Evolutionary conservation across 2,797 vertebrate species (phyloP), one percentile per base, ranked within the genome.

Genomic region (Platalea minor): DNA sequence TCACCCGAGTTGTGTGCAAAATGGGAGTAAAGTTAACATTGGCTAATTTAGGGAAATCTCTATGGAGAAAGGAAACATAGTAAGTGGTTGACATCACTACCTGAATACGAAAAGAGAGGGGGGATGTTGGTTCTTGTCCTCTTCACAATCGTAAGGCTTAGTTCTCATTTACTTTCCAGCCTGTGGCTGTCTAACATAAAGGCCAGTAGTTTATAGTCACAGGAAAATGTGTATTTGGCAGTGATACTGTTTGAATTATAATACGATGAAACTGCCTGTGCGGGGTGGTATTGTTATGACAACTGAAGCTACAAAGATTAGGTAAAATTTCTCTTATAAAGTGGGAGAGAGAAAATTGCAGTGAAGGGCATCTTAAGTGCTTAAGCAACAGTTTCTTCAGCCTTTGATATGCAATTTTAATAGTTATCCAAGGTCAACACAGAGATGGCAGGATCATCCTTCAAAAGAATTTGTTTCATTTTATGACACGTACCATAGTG

Each of bases 241-340:
- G 39, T n/a, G 46, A 78, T 54, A 77, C 31, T 89, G 67, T 92
- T 94, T 96, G 86, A 95, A 89, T 78, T 94, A 51, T 17, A 84
- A 60, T 33, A 74, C 0, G 7, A 72, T 68, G 60, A 85, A 93
- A 51, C 68, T 91, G 72, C 78, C 68, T 82, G 64, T 91, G 87
- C 87, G 57, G 60, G 78, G 67, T 53, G 59, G 73, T 93, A 95
- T 96, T 97, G 94, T 97, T 97, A 96, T 96, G 96, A 96, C 77
- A 96, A 85, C 33, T 73, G 70, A 89, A 96, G 74, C 63, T 95
- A 77, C 54, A 65, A 70, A 88, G 92, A 88, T 76, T 89, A 96
- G 56, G 75, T 54, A 91, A 89, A 91, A 89, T 87, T 89, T 96
- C 41, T 93, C 56, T 85, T 72, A 77, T 18, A 81, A 93, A 82